A percentile compares a stretch with the other conserved stretches of the same genome.
These are phyloP conservation scores for Acleris cristana DNA, from an alignment of 2,888 invertebrate species.

Conservation along the genomic window DNA sequence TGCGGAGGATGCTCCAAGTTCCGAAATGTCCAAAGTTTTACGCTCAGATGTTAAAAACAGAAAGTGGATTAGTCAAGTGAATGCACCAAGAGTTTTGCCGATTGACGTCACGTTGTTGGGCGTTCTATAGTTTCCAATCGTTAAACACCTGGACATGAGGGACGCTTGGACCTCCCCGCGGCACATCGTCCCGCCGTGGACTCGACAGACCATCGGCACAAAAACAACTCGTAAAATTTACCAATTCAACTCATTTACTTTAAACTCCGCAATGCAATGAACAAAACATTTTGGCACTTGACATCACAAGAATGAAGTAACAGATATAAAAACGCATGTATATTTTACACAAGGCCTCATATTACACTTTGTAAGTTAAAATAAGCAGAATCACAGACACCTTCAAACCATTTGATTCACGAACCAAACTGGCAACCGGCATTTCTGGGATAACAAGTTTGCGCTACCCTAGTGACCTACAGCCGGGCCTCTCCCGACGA, in stretches of 20 bases:
- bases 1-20: no score
- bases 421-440: neutral
- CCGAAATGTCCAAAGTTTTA: no score
- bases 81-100: no score
- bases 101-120: no score
- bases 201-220: conserved; percentile 7
- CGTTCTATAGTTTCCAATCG: no score
- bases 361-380: conserved; percentile 10
- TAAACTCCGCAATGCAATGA: conserved; percentile 27
- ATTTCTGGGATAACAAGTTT: neutral
- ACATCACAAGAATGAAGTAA: conserved; percentile 34
- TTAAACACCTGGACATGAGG: no score
- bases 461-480: neutral
- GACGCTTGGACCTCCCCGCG: no score
- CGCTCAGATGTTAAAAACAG: no score
- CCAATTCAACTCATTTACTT: conserved; percentile 19
- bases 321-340: conserved; percentile 31
- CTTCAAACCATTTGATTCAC: neutral
- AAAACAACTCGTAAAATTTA: conserved; percentile 30
- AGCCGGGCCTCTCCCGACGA: neutral
- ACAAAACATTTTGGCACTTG: conserved; percentile 34
- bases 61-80: no score
- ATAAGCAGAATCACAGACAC: conserved; percentile 1
- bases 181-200: neutral
- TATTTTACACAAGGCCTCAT: conserved; percentile 33